phyloP scores from a whole-genome alignment of 2,888 invertebrate species.

The Melipona bicolor region DNA sequence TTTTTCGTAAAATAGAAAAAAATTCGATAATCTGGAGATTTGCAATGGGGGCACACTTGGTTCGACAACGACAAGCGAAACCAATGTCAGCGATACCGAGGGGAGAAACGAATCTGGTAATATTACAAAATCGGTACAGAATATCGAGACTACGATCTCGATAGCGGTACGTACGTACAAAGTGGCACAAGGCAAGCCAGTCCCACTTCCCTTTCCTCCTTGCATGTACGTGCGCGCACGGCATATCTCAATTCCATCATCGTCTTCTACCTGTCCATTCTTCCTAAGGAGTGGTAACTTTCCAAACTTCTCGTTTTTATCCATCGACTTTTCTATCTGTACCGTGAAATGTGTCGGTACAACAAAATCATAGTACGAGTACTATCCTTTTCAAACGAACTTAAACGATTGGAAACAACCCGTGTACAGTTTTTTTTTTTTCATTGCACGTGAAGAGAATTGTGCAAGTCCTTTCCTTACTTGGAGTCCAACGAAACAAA shows the following conservation, averaged over 20 bases:
- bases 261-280: constrained; percentile 43
- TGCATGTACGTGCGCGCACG: constrained; percentile 31
- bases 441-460: background rate
- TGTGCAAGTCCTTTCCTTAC: fast-evolving
- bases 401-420: background rate
- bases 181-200: constrained; percentile 71
- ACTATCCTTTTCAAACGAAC: too few species aligned
- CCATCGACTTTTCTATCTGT: background rate
- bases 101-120: constrained; percentile 45
- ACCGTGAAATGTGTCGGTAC: background rate
- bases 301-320: constrained; percentile 57
- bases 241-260: constrained; percentile 49
- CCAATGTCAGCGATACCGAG: background rate
- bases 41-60: too few species aligned
- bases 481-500: background rate
- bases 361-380: too few species aligned
- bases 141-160: constrained; percentile 60
- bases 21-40: too few species aligned
- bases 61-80: background rate
- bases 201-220: constrained; percentile 69
- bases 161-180: constrained; percentile 59
- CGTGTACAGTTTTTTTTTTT: background rate
- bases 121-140: constrained; percentile 48
- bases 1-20: background rate
- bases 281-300: constrained; percentile 48